These are phyloP conservation scores for Pyrocephalus nanus DNA, from an alignment of 2,797 vertebrate species.

Conservation along the genomic window DNA sequence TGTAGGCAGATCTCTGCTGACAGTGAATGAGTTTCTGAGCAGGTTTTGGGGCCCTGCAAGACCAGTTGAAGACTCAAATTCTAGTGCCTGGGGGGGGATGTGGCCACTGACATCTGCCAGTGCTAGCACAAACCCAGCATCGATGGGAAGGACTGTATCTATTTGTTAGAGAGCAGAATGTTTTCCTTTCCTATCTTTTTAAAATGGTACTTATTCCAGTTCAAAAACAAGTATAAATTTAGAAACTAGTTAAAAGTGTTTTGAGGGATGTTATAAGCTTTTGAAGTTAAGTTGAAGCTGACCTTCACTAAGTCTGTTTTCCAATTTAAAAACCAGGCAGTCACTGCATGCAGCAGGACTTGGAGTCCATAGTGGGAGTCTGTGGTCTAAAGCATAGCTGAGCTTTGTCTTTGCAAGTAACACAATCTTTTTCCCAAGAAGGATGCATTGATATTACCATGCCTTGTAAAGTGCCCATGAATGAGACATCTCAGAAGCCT, in stretches of 20 bases:
- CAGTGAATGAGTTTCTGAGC: background rate
- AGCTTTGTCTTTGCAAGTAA: background rate
- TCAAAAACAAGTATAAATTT: background rate
- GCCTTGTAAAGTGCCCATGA: background rate
- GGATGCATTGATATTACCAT: background rate
- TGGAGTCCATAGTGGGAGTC: background rate
- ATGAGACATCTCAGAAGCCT: background rate
- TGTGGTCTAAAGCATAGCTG: background rate
- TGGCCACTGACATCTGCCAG: background rate
- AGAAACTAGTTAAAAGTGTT: background rate
- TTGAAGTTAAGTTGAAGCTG: background rate
- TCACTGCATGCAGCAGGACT: background rate
- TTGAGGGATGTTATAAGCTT: background rate
- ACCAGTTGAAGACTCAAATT: background rate
- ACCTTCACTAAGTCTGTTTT: background rate
- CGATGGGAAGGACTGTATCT: background rate
- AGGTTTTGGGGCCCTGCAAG: background rate
- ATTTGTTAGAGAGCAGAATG: background rate
- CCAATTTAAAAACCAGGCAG: background rate
- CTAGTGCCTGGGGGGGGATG: background rate
- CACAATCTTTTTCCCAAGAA: background rate
- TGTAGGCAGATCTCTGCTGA: background rate
- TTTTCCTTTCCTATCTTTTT: background rate
- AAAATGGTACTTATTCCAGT: background rate
- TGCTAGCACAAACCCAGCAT: background rate